Base-by-base conservation (phyloP, 2,888 invertebrate genomes). In the Pemphredon lugubris region DNA sequence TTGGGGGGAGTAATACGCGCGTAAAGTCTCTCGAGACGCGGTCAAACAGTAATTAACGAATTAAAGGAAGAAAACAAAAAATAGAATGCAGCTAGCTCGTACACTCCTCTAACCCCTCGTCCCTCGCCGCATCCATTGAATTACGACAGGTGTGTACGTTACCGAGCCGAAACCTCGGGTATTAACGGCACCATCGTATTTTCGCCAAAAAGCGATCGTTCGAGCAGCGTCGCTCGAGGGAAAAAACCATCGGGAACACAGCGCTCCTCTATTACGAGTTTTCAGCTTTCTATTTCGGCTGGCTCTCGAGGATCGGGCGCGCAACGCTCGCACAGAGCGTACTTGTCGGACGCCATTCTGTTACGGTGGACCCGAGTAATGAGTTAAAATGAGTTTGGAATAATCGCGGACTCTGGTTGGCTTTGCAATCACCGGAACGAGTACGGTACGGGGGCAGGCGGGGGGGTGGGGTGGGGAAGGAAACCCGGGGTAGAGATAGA, bases 351-450 rank as follows among this genome's bases (percentile, higher is more conserved):
- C 70, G 64, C 75, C 75, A 80, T 79, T 79, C 81, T 77, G 75
- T 75, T 53, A 47, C 71, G 51, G 64, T 57, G 75, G 66, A 66
- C 77, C 75, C 77, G 73, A 65, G 75, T 80, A 83, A 86, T 81
- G 80, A 85, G 83, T 83, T 79, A 75, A 82, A 86, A 85, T 84
- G 85, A 84, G 82, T 82, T 83, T 77, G 76, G 74, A 83, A 84
- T 83, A 83, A 86, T 83, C 73, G 79, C 75, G 69, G 57, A 81
- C 75, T 58, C 72, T 67, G 76, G 60, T 51, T 64, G 73, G 65
- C 47, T 63, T 65, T 58, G 72, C 71, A 65, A 63, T 57, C 73
- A 55, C 75, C 70, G 44, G 60, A 59, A 55, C 60, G 47, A 59
- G 61, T 34, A 37, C 60, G 65, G 77, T 72, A 80, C 67, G 79